Evolutionary conservation across 2,888 invertebrate species (phyloP), one percentile per base, ranked within the genome.

Genomic region (Campoletis raptor): DNA sequence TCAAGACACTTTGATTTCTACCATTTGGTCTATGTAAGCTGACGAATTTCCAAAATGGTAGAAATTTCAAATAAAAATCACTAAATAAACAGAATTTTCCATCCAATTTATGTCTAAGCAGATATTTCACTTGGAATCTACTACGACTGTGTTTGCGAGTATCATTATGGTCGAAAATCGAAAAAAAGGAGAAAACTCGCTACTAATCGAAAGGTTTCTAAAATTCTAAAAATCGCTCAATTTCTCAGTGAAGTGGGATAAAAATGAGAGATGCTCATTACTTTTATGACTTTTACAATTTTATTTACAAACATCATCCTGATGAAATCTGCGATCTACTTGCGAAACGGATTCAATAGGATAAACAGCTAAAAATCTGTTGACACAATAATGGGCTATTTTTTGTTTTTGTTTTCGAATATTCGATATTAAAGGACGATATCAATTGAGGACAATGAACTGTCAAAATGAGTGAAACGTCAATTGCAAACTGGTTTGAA

Each of bases 271-370:
- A 85, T 81, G 37, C 67, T 80, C 82, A 73, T 88, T n/a, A n/a
- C n/a, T n/a, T n/a, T 85, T 30, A 30, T 30, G 30, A 89, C 90
- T 92, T 92, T 91, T 89, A 91, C 88, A 91, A 76, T 88, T 92
- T 92, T 92, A 92, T 92, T 92, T 92, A 92, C 92, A 92, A 92
- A 92, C 89, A 90, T 88, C 90, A 90, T 89, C 89, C 90, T 89
- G 89, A 90, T 86, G 82, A 79, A 88, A 89, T 89, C 87, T 87
- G 83, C 85, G 84, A 82, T 82, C 85, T 78, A 67, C 73, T 52
- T 57, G 10, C 73, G 81, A 70, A 81, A 70, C 77, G 30, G 64
- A 87, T 21, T 76, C 21, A 64, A 18, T 61, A 45, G 85, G 85
- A 83, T 64, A 85, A 89, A 83, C 83, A 81, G 86, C 88, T 88